phyloP scores from a whole-genome alignment of 1,140 invertebrate species.

The Paracyclopina nana region DNA sequence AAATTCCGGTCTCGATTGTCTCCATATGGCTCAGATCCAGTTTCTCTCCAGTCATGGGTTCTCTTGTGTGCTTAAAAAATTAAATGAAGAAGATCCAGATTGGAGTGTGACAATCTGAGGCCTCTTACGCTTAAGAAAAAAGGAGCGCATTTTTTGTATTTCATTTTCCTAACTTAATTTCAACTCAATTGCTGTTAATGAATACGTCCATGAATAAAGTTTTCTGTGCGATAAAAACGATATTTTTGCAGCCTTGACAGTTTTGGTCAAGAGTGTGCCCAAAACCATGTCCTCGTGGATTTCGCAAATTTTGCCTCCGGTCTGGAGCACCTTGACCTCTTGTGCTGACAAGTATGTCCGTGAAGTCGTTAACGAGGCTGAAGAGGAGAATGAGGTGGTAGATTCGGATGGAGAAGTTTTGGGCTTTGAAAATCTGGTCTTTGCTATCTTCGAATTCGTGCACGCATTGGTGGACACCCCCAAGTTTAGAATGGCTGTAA shows the following conservation, averaged over 20 bases:
- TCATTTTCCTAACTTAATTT: too few species aligned
- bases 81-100: too few species aligned
- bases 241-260: constrained; percentile 40
- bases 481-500: constrained; percentile 35
- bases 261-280: constrained; percentile 40
- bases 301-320: constrained; percentile 40
- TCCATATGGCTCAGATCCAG: too few species aligned
- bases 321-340: constrained; percentile 48
- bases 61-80: too few species aligned
- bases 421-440: constrained; percentile 50
- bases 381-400: constrained; percentile 28
- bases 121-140: too few species aligned
- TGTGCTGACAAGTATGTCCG: constrained; percentile 24
- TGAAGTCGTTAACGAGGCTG: constrained; percentile 21
- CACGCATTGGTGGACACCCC: constrained; percentile 39
- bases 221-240: too few species aligned
- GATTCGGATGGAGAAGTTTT: constrained; percentile 42
- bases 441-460: constrained; percentile 54
- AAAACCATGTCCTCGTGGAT: constrained; percentile 42
- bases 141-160: too few species aligned
- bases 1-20: too few species aligned
- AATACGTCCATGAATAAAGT: too few species aligned
- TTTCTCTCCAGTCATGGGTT: too few species aligned
- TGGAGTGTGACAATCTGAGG: too few species aligned
- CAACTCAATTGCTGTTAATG: too few species aligned